Evolutionary conservation across 2,888 invertebrate genomes (phyloP).

Genomic region (Andricus curvator): DNA sequence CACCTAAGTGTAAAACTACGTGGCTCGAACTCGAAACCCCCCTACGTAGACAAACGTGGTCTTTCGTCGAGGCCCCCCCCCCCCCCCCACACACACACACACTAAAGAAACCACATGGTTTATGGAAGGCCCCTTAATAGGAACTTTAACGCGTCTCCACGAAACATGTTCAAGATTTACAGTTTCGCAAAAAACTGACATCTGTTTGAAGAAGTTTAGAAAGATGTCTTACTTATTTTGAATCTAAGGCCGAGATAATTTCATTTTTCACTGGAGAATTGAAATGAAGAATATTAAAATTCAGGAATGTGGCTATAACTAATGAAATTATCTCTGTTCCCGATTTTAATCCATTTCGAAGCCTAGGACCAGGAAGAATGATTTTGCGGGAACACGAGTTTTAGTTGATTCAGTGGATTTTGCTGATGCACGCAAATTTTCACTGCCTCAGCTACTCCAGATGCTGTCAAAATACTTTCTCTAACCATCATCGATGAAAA

Average conservation of each 20-base stretch:
- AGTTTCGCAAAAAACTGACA: not conserved
- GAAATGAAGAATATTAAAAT: not conserved
- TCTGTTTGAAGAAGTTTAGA: not conserved
- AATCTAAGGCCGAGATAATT: not conserved
- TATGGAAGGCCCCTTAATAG: not conserved
- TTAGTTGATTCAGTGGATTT: not conserved
- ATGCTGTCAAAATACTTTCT: not conserved
- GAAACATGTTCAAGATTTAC: not conserved
- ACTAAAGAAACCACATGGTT: no score
- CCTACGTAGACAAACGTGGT: no score
- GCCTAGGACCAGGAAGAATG: not conserved
- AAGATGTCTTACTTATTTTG: not conserved
- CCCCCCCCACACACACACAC: no score
- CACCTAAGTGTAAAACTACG: no score
- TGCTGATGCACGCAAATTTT: not conserved
- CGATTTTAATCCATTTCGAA: not conserved
- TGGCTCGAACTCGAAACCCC: no score
- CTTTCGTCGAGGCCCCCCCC: no score
- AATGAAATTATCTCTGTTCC: not conserved
- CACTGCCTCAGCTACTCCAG: not conserved
- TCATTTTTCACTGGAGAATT: not conserved
- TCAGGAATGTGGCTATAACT: not conserved
- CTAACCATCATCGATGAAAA: not conserved
- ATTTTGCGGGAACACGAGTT: not conserved
- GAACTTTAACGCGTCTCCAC: not conserved